Percentiles rank a stretch among this genome's conserved stretches.
Evolutionary conservation across 2,888 invertebrate species (phyloP).

Genomic region (Schizaphis graminum): DNA sequence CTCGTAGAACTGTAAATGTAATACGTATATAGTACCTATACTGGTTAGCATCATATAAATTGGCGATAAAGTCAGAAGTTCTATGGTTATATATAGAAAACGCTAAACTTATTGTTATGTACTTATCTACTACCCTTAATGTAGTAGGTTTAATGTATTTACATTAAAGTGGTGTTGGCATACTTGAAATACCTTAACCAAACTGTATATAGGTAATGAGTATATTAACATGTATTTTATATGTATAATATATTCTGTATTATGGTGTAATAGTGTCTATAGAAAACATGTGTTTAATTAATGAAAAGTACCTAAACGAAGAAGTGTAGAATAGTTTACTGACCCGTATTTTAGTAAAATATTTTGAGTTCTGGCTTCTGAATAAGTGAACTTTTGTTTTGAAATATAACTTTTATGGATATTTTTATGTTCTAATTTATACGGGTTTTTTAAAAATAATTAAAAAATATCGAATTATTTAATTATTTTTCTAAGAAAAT

Average conservation of each 20-base stretch:
- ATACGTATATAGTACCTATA: not conserved
- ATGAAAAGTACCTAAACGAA: not conserved
- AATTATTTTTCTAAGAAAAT: not conserved
- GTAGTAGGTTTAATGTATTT: not conserved
- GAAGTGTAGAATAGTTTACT: not conserved
- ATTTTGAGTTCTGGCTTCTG: not conserved
- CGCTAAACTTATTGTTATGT: not conserved
- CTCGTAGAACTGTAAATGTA: not conserved
- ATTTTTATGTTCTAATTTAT: not conserved
- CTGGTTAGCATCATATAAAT: not conserved
- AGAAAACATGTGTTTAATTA: slow-evolving; percentile 25
- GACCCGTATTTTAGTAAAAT: not conserved
- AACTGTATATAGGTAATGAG: not conserved
- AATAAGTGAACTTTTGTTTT: not conserved
- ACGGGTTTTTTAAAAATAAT: not conserved
- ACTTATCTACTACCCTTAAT: not conserved
- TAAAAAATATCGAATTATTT: not conserved
- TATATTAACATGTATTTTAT: not conserved
- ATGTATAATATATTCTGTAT: not conserved
- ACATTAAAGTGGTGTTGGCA: not conserved
- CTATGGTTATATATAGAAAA: not conserved
- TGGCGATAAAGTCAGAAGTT: not conserved
- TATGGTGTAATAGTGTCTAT: not conserved
- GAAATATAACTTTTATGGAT: not conserved
- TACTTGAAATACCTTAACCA: not conserved